Conservation (phyloP, 1,140 invertebrate species). For the Apis laboriosa region DNA sequence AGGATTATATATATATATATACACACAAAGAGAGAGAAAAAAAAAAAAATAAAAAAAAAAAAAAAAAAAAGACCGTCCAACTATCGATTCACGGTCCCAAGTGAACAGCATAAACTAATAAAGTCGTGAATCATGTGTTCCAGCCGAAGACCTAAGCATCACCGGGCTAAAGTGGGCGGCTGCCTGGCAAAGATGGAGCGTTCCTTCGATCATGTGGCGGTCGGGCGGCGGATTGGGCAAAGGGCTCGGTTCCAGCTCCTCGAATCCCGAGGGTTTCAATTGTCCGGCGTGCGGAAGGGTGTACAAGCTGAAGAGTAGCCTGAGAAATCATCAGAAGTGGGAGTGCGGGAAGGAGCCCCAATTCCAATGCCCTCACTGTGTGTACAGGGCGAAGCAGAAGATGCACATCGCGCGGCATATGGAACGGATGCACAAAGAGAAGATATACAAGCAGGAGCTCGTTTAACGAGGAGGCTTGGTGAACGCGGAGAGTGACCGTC, state of each 20-base stretch:
- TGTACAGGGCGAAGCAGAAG: conserved; percentile 91
- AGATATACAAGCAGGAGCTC: conserved; percentile 81
- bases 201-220: conserved; percentile 80
- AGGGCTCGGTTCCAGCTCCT: conserved; percentile 71
- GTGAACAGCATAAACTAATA: conserved; percentile 63
- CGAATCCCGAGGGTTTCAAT: conserved; percentile 84
- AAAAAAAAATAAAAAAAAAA: too few relatives aligned
- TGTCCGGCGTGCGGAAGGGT: conserved; percentile 90
- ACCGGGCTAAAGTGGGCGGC: conserved; percentile 85
- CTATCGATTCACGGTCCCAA: background rate
- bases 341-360: conserved; percentile 92
- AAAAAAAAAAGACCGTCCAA: conserved; percentile 29
- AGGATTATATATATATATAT: background rate
- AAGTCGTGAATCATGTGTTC: conserved; percentile 76
- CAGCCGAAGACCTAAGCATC: conserved; percentile 86
- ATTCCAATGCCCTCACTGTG: conserved; percentile 91
- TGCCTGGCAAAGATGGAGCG: conserved; percentile 79
- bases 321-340: conserved; percentile 93
- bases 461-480: conserved; percentile 62
- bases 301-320: conserved; percentile 91
- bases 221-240: conserved; percentile 76
- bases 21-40: background rate
- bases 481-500: conserved; percentile 23
- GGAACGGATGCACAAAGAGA: conserved; percentile 92
- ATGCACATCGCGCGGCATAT: conserved; percentile 93